Evolutionary conservation across 2,888 invertebrate genomes (phyloP).

Genomic region (Nycteola revayana): DNA sequence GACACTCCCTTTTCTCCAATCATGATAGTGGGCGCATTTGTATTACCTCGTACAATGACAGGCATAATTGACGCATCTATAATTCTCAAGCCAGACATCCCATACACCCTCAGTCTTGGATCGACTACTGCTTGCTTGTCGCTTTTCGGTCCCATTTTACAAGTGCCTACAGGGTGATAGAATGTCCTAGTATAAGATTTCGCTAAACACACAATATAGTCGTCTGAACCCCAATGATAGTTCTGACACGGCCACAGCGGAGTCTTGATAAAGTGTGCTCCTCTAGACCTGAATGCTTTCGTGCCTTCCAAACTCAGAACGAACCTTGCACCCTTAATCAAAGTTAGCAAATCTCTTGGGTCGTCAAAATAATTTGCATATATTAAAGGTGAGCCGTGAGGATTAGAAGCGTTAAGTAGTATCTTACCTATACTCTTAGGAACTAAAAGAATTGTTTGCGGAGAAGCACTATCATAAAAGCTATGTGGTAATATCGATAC

Average conservation of each 20-base stretch:
- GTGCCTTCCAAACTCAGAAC: slow-evolving; percentile 81
- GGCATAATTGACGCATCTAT: slow-evolving; percentile 93
- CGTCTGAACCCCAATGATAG: slow-evolving; percentile 81
- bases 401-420: slow-evolving; percentile 84
- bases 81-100: slow-evolving; percentile 82
- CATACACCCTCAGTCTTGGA: slow-evolving; percentile 84
- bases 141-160: slow-evolving; percentile 77
- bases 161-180: slow-evolving; percentile 67
- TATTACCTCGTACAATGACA: slow-evolving; percentile 87
- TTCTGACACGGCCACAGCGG: slow-evolving; percentile 80
- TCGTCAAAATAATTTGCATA: slow-evolving; percentile 84
- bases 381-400: slow-evolving; percentile 85
- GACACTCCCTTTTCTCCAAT: slow-evolving; percentile 83
- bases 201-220: slow-evolving; percentile 84
- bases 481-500: slow-evolving; percentile 70
- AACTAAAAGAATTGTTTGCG: slow-evolving; percentile 80
- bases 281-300: slow-evolving; percentile 76
- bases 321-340: slow-evolving; percentile 83
- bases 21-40: slow-evolving; percentile 91
- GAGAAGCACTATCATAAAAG: slow-evolving; percentile 82
- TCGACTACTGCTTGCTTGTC: slow-evolving; percentile 85
- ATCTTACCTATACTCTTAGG: slow-evolving; percentile 84
- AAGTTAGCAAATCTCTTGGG: slow-evolving; percentile 79
- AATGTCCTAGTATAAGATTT: slow-evolving; percentile 78
- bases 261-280: slow-evolving; percentile 75